These are phyloP conservation scores for Dipodomys spectabilis DNA, from an alignment of 2,113 vertebrate genomes.

Conservation along the genomic window DNA sequence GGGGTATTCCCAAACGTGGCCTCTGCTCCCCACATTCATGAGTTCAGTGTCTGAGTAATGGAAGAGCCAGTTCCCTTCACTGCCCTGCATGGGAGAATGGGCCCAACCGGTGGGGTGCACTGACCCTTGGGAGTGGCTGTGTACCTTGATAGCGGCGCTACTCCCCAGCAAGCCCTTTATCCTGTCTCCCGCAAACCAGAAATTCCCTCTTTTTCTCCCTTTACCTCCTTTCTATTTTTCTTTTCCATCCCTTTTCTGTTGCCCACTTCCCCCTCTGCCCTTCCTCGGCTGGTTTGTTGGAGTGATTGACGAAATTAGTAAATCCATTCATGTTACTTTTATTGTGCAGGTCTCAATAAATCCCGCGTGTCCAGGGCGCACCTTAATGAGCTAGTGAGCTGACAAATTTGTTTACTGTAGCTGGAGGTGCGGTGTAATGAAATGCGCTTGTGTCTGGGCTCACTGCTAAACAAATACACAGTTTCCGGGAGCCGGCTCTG, in stretches of 20 bases:
- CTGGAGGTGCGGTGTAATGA: conserved; percentile 79
- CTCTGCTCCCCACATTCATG: not conserved
- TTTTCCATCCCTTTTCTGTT: not conserved
- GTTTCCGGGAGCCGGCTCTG: conserved; percentile 61
- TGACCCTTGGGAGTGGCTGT: accelerated
- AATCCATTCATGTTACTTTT: conserved; percentile 81
- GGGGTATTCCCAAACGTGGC: not conserved
- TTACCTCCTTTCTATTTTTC: not conserved
- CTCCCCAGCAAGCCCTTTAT: not conserved
- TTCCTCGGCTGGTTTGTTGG: conserved; percentile 38
- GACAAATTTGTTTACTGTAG: conserved; percentile 84
- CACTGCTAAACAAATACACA: conserved; percentile 72
- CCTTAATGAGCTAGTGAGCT: conserved; percentile 81
- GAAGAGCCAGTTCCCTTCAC: not conserved
- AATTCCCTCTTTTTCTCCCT: not conserved
- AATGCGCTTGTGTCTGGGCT: conserved; percentile 77
- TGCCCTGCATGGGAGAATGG: too few relatives aligned
- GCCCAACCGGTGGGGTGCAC: not conserved
- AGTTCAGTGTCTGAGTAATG: not conserved
- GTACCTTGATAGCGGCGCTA: not conserved
- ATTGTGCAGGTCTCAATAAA: conserved; percentile 80
- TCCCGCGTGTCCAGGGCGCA: conserved; percentile 69
- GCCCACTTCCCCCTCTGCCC: not conserved
- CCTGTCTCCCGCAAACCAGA: not conserved
- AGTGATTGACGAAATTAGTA: conserved; percentile 84